Evolutionary conservation across 2,888 invertebrate species (phyloP), one percentile per base, ranked within the genome.

Genomic region (Melanostoma mellinum): DNA sequence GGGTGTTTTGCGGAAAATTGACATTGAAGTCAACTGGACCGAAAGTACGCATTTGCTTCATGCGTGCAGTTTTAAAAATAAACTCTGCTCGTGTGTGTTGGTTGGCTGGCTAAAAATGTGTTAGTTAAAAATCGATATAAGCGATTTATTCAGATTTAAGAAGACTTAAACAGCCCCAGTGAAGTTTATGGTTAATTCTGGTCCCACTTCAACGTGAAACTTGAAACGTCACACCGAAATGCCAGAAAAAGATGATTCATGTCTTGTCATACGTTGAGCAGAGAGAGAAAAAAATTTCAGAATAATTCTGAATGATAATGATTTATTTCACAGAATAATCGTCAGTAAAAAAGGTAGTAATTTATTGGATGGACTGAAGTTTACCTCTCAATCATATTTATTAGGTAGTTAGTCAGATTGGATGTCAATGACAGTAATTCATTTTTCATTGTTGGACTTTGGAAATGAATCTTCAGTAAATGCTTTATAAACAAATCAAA

Each of bases 21-120:
- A 63, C 63, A 48, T 63, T 38, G 38, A 63, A 50, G 46, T 6
- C 35, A 8, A 30, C 30, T 50, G 5, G 48, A 50, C 50, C 30
- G 50, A 20, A 20, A 20, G 50, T 63, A 63, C 63, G 50, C 63
- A 50, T 63, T 63, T 4, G 36, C 30, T 38, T 40, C 32, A 50
- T 50, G 50, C 63, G 50, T 63, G 63, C 63, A 63, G 20, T 63
- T 63, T 63, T 63, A 63, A 36, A 63, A 63, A 63, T 63, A 63
- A 50, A 20, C 32, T 32, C 5, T 33, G 44, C 8, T 2, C 0
- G 20, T 55, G 9, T 40, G 6, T 33, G 3, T 10, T 6, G 3
- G n/a, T 48, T 20, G 46, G 10, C 2, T 20, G 3, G 32, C 6
- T 3, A 30, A 30, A 63, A 63, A 48, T 48, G 63, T 63, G 63